Base-by-base conservation (phyloP, 2,888 invertebrate species). In the Eristalis pertinax region DNA sequence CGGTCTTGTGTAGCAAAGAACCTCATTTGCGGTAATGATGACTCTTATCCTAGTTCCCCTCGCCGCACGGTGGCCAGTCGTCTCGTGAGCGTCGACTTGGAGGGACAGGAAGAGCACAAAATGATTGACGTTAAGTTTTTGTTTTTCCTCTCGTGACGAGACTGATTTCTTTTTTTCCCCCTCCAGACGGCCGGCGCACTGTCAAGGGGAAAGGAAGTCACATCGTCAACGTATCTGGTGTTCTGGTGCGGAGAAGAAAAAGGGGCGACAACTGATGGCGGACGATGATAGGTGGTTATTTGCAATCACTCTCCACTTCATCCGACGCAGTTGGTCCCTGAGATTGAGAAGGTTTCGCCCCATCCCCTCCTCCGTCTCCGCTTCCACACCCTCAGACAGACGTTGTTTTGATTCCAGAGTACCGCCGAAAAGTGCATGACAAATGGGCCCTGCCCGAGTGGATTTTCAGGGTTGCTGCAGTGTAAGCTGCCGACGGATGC, bases 221-320 rank as follows among this genome's bases (percentile, higher is more conserved):
- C 43, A 15, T n/a, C 43, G 43, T 5, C 43, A n/a, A 43, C 1
- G 41, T 10, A 41, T 41, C 41, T 19, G 22, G 13, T 1, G 11
- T 58, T 0, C 2, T 2, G 13, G 13, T 15, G 24, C 60, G 1
- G 26, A 26, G 60, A 10, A 22, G 68, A 78, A 64, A 38, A 38
- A 13, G 3, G 50, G 56, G 35, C 50, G 74, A 63, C 63, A 26
- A 38, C 60, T 69, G 73, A 64, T 68, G 73, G 60, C 22, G 38
- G 62, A 62, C 58, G 65, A 67, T 70, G 77, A 79, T 74, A 13
- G 69, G 79, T 64, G 63, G 69, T 79, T 79, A 84, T 73, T 84
- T 79, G 79, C 68, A 69, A 68, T 68, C 67, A 13, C 35, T 82
- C 35, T 26, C 26, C 32, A 38, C 11, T 38, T 38, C 5, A 38